Evolutionary conservation across 2,888 invertebrate genomes (phyloP).

Genomic region (Hydrotaea diabolus): DNA sequence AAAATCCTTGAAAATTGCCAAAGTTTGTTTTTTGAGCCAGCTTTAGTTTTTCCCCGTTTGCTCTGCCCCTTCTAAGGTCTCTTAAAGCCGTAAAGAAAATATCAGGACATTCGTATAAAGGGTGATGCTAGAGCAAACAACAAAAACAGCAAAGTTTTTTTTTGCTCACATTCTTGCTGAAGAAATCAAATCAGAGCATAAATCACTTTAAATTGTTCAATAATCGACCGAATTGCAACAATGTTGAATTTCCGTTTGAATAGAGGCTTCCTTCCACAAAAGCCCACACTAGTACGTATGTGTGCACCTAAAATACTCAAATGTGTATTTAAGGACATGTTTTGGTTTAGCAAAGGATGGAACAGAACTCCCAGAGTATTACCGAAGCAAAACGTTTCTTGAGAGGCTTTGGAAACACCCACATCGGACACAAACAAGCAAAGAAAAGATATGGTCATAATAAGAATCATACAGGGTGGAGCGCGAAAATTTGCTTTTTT

Average conservation of each 20-base stretch:
- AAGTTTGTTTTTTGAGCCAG: background rate
- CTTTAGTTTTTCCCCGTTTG: background rate
- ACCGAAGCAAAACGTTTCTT: background rate
- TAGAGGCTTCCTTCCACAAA: too few relatives aligned
- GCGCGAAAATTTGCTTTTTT: too few relatives aligned
- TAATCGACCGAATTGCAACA: background rate
- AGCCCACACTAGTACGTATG: background rate
- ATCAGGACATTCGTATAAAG: too few relatives aligned
- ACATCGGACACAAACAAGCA: background rate
- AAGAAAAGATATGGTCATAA: too few relatives aligned
- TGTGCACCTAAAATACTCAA: background rate
- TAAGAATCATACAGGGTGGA: too few relatives aligned
- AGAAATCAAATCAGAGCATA: background rate
- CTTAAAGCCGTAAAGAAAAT: too few relatives aligned
- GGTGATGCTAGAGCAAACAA: background rate
- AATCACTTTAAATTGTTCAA: conserved; percentile 1
- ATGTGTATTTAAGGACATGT: background rate
- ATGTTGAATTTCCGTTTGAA: too few relatives aligned
- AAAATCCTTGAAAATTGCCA: conserved; percentile 28
- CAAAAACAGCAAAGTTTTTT: background rate
- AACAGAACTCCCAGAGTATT: background rate
- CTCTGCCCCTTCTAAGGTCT: too few relatives aligned
- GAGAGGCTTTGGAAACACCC: background rate
- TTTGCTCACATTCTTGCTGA: background rate
- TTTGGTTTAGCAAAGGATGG: background rate